Evolutionary conservation across 2,797 vertebrate species (phyloP), one percentile per base, ranked within the genome.

Genomic region (Artibeus jamaicensis): DNA sequence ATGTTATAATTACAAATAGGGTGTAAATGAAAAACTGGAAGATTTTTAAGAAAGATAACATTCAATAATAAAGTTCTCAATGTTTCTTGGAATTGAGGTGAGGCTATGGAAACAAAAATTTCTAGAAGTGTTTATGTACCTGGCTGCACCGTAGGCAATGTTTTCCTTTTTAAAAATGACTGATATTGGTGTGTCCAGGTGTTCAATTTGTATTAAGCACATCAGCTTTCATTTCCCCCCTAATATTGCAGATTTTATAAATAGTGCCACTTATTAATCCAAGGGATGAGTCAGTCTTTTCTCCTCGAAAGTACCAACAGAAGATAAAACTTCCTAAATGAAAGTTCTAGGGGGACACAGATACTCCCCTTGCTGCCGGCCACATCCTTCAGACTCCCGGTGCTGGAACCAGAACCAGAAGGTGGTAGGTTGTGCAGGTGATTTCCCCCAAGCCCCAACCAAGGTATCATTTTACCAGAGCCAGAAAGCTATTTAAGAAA

Each of bases 91-190:
- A 95, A 95, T 79, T 92, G 67, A 91, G 73, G 39, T 87, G 57
- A 89, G 68, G 48, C 39, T 19, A 53, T 78, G 73, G 78, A 94
- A 96, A 86, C 24, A 70, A 89, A 78, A 74, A 22, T 91, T 94
- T 97, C 68, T 82, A 96, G 93, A 90, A 94, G 3, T 93, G 82
- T 83, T 96, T 89, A 85, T 94, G 55, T 79, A 74, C 32, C 39
- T 89, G 77, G n/a, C 71, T 53, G 34, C 8, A 8, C 65, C 84
- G 22, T 86, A 86, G 67, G 53, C 71, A 73, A 88, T 53, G 22
- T 37, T 93, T 46, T 62, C 53, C 24, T 88, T 90, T 59, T 70
- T 68, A 88, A 59, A 86, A 95, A 93, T 19, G 77, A 53, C 9
- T 65, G 71, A 76, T 8, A 10, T 6, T 76, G 8, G 10, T 48